These are phyloP conservation scores for Brassicogethes aeneus DNA, from an alignment of 2,888 invertebrate species.

Conservation along the genomic window DNA sequence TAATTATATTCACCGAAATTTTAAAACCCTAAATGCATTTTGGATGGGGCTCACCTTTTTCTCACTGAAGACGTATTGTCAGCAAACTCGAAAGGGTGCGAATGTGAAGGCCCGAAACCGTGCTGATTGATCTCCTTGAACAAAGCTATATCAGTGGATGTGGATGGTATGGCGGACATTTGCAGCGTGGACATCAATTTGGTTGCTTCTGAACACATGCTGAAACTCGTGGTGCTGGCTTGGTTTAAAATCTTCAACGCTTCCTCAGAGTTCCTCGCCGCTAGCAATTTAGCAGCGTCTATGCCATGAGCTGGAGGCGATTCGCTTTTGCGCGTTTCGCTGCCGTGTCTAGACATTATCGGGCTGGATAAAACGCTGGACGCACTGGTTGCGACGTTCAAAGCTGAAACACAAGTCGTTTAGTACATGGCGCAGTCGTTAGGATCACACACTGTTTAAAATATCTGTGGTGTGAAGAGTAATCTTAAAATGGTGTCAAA, in stretches of 20 bases:
- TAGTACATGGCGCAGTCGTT: too few relatives aligned
- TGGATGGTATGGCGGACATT: conserved; percentile 57
- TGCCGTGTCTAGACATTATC: not conserved
- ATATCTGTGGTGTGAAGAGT: too few relatives aligned
- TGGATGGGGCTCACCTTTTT: conserved; percentile 23
- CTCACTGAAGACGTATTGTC: conserved; percentile 39
- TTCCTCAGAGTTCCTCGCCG: conserved; percentile 40
- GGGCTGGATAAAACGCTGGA: too few relatives aligned
- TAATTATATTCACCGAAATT: too few relatives aligned
- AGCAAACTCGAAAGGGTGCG: conserved; percentile 37
- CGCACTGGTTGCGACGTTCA: too few relatives aligned
- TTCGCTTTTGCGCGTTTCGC: conserved; percentile 18
- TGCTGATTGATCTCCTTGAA: conserved; percentile 56
- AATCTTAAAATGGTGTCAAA: too few relatives aligned
- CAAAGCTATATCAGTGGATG: conserved; percentile 38
- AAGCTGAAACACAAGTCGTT: too few relatives aligned
- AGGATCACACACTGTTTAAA: too few relatives aligned
- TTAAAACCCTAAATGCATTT: not conserved
- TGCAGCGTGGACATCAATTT: conserved; percentile 67
- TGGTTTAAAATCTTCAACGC: conserved; percentile 40
- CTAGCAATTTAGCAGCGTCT: conserved; percentile 38
- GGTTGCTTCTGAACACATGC: conserved; percentile 65
- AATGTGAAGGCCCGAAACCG: conserved; percentile 40
- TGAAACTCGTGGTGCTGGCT: conserved; percentile 45
- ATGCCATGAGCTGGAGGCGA: conserved; percentile 35